Conservation (phyloP, 2,113 vertebrate species). For the Perognathus longimembris region DNA sequence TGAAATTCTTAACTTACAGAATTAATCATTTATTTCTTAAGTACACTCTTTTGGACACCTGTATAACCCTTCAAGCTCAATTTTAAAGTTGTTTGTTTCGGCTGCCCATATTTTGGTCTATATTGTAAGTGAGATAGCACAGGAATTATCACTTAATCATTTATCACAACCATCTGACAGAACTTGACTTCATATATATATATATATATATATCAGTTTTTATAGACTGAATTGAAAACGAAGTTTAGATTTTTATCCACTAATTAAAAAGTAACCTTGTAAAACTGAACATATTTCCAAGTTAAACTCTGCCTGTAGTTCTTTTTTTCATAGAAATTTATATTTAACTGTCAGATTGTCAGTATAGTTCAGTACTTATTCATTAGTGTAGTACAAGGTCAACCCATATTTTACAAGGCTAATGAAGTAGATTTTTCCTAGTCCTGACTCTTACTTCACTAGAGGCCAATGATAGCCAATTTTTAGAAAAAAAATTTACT, state of each 20-base stretch:
- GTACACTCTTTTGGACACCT: not conserved
- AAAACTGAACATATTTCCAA: slow-evolving; percentile 13
- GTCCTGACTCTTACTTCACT: not conserved
- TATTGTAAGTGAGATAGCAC: not conserved
- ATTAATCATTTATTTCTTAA: not conserved
- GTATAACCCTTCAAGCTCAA: not conserved
- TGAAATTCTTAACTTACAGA: not conserved
- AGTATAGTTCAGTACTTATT: not conserved
- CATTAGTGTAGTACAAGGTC: slow-evolving; percentile 44
- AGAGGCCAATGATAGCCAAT: not conserved
- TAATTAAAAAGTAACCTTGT: slow-evolving; percentile 7
- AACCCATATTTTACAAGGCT: slow-evolving; percentile 34
- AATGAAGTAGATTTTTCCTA: slow-evolving; percentile 18
- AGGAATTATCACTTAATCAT: not conserved
- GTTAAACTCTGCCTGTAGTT: not conserved
- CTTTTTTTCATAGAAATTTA: not conserved
- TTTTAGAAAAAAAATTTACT: slow-evolving; percentile 6
- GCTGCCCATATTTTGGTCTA: slow-evolving; percentile 7
- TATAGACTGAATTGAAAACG: slow-evolving; percentile 42
- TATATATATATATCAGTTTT: slow-evolving; percentile 34
- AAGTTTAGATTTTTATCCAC: slow-evolving; percentile 18
- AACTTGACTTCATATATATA: no score
- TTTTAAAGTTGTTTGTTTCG: not conserved
- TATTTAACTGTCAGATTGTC: slow-evolving; percentile 21
- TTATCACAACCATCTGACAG: not conserved